A percentile compares a stretch with the other conserved stretches of the same genome.
Evolutionary conservation across 1,140 invertebrate species (phyloP).

Genomic region (Magallana ariakensis): DNA sequence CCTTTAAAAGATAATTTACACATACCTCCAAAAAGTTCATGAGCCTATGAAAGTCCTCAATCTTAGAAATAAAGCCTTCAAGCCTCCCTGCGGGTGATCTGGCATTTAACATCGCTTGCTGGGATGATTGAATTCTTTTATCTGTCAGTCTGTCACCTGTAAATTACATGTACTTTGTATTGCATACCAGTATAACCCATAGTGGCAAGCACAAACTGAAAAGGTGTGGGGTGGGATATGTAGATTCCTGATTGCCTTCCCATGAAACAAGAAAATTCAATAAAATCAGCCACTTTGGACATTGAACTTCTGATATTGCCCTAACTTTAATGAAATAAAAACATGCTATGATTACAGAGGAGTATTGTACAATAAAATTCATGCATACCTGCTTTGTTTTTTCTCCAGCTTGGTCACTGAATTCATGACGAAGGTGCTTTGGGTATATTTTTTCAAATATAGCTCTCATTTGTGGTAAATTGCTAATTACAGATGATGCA

Average conservation of each 20-base stretch:
- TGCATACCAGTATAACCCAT: too few relatives aligned
- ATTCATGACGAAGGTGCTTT: constrained; percentile 41
- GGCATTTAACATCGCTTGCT: constrained; percentile 51
- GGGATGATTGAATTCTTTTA: constrained; percentile 53
- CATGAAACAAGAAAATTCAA: background rate
- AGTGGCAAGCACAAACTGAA: too few relatives aligned
- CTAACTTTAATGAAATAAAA: too few relatives aligned
- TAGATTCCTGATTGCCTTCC: too few relatives aligned
- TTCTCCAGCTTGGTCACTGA: constrained; percentile 37
- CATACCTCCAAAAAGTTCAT: constrained; percentile 59
- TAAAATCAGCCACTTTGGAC: background rate
- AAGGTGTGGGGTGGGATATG: too few relatives aligned
- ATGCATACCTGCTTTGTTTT: constrained; percentile 48
- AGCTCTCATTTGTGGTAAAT: constrained; percentile 18
- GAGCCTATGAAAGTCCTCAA: constrained; percentile 57
- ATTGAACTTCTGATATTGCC: too few relatives aligned
- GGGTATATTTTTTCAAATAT: constrained; percentile 45
- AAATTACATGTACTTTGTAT: background rate
- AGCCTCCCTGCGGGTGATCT: constrained; percentile 25
- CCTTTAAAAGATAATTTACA: background rate
- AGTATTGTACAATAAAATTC: background rate
- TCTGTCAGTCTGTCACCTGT: constrained; percentile 57
- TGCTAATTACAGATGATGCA: constrained; percentile 46
- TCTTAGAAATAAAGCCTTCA: constrained; percentile 59
- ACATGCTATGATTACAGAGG: too few relatives aligned